phyloP scores from a whole-genome alignment of 2,888 invertebrate species.

The Conus canariensis region DNA sequence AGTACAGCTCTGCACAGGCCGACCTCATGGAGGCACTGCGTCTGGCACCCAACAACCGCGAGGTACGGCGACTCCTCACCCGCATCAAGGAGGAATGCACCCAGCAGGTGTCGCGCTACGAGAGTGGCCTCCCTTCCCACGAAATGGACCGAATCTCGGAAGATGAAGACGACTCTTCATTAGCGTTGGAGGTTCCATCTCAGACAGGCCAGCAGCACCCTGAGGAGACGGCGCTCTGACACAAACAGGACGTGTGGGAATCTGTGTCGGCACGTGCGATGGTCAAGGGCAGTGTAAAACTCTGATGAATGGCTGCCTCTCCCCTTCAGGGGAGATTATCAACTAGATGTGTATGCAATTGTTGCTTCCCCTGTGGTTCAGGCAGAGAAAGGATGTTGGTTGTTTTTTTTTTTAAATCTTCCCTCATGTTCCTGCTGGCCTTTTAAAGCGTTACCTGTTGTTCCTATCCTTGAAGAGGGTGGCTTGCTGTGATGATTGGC shows the following conservation, averaged over 20 bases:
- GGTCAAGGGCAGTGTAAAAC: background rate
- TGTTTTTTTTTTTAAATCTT: background rate
- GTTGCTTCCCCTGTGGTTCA: background rate
- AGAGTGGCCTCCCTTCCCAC: slow-evolving; percentile 42
- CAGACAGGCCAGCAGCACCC: slow-evolving; percentile 37
- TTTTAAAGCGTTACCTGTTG: no score
- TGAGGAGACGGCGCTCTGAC: slow-evolving; percentile 54
- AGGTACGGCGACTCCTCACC: slow-evolving; percentile 87
- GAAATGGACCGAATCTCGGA: slow-evolving; percentile 59
- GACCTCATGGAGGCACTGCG: slow-evolving; percentile 90
- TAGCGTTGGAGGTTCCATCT: slow-evolving; percentile 34
- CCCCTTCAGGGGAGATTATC: background rate
- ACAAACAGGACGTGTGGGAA: background rate
- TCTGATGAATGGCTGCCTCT: background rate
- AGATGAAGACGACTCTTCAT: slow-evolving; percentile 53
- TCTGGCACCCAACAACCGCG: slow-evolving; percentile 86
- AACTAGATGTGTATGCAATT: slow-evolving; percentile 5
- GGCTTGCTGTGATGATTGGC: no score
- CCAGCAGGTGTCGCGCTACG: slow-evolving; percentile 65
- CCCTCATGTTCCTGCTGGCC: no score
- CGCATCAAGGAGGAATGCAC: slow-evolving; percentile 86
- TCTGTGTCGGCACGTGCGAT: background rate
- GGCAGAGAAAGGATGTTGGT: background rate
- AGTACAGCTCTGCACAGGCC: slow-evolving; percentile 83
- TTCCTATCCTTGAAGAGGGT: no score